Conservation (phyloP, 64 coral and sea anemone species). For the Orbicella faveolata region DNA sequence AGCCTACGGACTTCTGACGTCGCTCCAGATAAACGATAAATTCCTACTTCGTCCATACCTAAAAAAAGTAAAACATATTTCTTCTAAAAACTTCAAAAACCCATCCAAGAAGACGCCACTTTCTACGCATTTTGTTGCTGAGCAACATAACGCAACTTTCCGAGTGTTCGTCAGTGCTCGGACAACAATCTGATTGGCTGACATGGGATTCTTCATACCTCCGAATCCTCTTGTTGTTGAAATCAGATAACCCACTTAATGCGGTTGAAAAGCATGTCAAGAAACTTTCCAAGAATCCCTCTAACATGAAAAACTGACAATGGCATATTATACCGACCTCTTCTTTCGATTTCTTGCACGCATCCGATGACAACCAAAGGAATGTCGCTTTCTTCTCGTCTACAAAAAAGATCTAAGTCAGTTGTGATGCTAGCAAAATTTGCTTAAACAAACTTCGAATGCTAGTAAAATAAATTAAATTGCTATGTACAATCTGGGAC, state of each 20-base stretch:
- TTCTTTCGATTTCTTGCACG: slow-evolving; percentile 84
- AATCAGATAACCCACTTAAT: no score
- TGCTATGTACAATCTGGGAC: background rate
- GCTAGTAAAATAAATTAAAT: no score
- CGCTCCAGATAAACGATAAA: slow-evolving; percentile 94
- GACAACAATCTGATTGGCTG: background rate
- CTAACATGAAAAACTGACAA: background rate
- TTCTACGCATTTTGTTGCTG: no score
- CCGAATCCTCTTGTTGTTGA: no score
- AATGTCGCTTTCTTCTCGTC: slow-evolving; percentile 92
- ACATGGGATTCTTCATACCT: no score
- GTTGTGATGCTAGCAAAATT: background rate
- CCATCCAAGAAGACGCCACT: no score
- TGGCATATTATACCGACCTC: slow-evolving; percentile 24
- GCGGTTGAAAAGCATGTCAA: no score
- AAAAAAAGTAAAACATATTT: background rate
- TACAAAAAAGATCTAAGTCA: slow-evolving; percentile 19
- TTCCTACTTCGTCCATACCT: slow-evolving; percentile 82
- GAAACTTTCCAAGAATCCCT: no score
- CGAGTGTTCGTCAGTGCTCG: background rate
- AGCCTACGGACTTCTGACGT: slow-evolving; percentile 87
- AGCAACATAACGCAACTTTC: background rate
- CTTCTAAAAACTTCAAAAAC: no score
- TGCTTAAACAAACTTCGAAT: no score
- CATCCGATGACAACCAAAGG: slow-evolving; percentile 94